phyloP scores from a whole-genome alignment of 92 coral and sea anemone genomes.

The Paragorgia papillata region DNA sequence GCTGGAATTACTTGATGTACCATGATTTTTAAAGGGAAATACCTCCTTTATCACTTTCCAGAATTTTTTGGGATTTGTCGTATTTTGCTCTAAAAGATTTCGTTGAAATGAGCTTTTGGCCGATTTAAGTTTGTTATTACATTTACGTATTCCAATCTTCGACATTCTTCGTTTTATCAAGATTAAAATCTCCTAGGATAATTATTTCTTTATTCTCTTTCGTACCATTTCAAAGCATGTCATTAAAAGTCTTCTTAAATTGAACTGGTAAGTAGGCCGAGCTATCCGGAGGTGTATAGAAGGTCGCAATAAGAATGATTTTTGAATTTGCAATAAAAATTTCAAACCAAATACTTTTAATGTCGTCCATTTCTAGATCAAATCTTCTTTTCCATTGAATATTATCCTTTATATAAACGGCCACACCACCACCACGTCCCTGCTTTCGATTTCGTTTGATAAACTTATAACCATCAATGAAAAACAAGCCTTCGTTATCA shows the following conservation, averaged over 20 bases:
- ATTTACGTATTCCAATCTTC: conserved; percentile 3
- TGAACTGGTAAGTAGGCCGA: not conserved
- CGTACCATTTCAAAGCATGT: not conserved
- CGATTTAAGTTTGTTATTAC: not conserved
- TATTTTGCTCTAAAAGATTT: not conserved
- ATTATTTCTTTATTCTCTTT: conserved; percentile 6
- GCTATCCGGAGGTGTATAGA: conserved; percentile 1
- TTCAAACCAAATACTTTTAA: conserved; percentile 28
- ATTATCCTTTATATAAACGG: not conserved
- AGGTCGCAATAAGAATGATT: conserved; percentile 13
- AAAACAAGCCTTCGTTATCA: conserved; percentile 10
- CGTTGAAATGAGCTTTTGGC: not conserved
- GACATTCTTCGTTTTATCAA: not conserved
- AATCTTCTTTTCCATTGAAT: conserved; percentile 1
- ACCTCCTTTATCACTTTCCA: conserved; percentile 19
- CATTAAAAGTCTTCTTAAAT: conserved; percentile 1
- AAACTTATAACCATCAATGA: conserved; percentile 12
- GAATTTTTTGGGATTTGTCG: not conserved
- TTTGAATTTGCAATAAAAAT: conserved; percentile 18
- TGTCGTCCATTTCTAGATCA: conserved; percentile 6
- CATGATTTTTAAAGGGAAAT: not conserved
- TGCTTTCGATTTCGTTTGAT: conserved; percentile 19
- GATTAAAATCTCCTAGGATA: conserved; percentile 13
- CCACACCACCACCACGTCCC: conserved; percentile 13
- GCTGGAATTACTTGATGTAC: not conserved